Percentiles rank a stretch among this genome's conserved stretches.
Evolutionary conservation across 2,113 vertebrate species (phyloP).

Genomic region (Upupa epops): DNA sequence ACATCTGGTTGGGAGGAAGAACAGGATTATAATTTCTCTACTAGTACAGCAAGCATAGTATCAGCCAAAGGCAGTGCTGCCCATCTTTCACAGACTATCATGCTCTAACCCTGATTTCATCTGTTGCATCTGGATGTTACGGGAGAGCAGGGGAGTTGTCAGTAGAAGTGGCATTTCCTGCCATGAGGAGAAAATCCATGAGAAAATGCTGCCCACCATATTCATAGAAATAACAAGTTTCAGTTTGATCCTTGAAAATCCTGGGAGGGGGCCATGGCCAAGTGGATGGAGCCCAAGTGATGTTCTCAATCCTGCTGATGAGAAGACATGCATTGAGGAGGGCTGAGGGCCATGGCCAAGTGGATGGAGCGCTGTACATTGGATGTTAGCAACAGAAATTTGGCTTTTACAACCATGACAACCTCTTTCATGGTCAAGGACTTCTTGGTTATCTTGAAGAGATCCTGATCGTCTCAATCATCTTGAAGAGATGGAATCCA

Average conservation of each 20-base stretch:
- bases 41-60: neutral
- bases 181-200: neutral
- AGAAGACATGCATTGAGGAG: neutral
- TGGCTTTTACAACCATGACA: neutral
- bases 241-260: neutral
- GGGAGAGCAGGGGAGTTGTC: neutral
- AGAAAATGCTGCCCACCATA: neutral
- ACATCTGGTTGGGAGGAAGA: neutral
- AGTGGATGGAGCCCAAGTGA: neutral
- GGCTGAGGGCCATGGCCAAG: no score
- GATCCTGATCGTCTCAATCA: no score
- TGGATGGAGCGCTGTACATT: neutral
- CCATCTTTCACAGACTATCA: neutral
- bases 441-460: no score
- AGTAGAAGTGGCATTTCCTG: neutral
- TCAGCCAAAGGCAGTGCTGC: neutral
- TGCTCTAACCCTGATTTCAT: neutral
- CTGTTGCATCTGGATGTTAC: neutral
- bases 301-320: neutral
- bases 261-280: neutral
- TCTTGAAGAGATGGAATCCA: neutral
- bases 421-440: neutral
- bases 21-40: neutral
- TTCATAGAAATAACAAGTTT: neutral
- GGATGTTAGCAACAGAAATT: neutral